Conservation (phyloP, 2,113 vertebrate species). For the Oxygymnocypris stewartii region DNA sequence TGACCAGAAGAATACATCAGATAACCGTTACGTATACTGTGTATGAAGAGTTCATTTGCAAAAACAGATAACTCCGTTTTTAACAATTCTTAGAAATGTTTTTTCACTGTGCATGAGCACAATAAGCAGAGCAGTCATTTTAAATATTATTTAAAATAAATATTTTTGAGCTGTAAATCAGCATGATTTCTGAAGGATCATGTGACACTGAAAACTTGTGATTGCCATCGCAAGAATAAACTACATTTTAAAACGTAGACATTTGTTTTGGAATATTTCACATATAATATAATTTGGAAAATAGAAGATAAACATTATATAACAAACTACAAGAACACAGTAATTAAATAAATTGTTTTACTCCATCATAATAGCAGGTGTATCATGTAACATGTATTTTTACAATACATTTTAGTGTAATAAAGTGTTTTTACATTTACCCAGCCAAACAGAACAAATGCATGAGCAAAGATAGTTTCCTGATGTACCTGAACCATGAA, state of each 20-base stretch:
- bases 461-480: constrained; percentile 94
- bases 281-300: too few species aligned
- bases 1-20: constrained; percentile 16
- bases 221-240: background rate
- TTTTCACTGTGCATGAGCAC: too few species aligned
- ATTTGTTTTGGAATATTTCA: background rate
- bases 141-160: background rate
- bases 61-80: too few species aligned
- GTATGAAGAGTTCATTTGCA: too few species aligned
- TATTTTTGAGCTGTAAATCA: background rate
- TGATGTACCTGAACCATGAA: constrained; percentile 85
- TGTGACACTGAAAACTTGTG: background rate
- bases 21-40: background rate
- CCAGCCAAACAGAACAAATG: constrained; percentile 80
- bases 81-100: too few species aligned
- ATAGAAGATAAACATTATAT: background rate
- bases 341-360: background rate
- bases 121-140: background rate
- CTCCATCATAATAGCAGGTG: background rate
- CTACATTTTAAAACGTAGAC: too few species aligned
- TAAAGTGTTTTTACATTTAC: constrained; percentile 9
- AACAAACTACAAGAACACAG: background rate
- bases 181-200: background rate
- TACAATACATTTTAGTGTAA: background rate
- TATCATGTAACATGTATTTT: background rate